These are phyloP conservation scores for Hapalemur alaotrensis DNA, from an alignment of 2,797 vertebrate genomes.

Conservation along the genomic window DNA sequence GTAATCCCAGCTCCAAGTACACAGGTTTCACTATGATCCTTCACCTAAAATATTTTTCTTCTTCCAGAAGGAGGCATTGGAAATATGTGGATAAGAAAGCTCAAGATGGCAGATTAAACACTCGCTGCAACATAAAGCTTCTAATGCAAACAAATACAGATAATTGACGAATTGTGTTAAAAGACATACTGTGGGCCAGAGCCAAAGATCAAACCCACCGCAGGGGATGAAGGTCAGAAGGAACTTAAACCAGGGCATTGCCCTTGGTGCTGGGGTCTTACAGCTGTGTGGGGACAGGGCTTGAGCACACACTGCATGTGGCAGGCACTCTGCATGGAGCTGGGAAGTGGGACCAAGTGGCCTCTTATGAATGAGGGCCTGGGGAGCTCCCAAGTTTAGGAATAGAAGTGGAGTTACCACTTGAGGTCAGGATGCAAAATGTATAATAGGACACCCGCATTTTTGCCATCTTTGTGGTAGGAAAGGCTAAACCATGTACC, in stretches of 20 bases:
- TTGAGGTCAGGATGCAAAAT: background rate
- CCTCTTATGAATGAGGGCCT: background rate
- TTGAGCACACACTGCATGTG: background rate
- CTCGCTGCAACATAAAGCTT: background rate
- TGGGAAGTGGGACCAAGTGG: background rate
- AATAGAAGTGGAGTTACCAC: background rate
- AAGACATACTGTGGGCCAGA: background rate
- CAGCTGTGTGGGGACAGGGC: accelerated
- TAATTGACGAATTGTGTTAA: background rate
- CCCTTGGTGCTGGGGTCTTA: background rate
- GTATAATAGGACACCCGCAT: background rate
- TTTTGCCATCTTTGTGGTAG: background rate
- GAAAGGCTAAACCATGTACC: background rate
- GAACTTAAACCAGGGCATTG: background rate
- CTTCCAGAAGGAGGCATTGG: background rate
- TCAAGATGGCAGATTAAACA: background rate
- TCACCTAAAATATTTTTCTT: background rate
- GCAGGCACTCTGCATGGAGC: background rate
- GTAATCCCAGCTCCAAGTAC: background rate
- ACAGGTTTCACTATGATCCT: background rate
- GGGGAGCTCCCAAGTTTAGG: background rate
- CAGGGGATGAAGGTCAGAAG: background rate
- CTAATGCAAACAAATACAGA: background rate
- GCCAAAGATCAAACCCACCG: background rate
- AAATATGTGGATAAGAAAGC: background rate